Evolutionary conservation across 2,797 vertebrate species (phyloP).

Genomic region (Sarcophilus harrisii): DNA sequence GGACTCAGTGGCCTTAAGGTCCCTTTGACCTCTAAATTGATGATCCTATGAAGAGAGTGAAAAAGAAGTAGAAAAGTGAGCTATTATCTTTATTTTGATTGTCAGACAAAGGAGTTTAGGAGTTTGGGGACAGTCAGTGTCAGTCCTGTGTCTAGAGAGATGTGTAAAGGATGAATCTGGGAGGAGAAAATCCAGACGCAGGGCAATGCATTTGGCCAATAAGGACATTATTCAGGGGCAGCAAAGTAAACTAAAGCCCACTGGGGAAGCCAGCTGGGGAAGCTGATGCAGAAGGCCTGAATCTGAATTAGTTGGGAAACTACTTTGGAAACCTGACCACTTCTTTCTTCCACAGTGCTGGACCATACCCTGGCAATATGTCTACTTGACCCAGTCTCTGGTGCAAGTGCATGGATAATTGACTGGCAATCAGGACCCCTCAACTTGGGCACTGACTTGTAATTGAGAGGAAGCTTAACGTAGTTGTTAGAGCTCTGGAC

Average conservation of each 20-base stretch:
- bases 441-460: neutral
- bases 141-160: neutral
- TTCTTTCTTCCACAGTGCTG: neutral
- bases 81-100: neutral
- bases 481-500: neutral
- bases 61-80: neutral
- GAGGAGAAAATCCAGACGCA: neutral
- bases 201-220: neutral
- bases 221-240: neutral
- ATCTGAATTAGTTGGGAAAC: neutral
- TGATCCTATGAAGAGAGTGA: neutral
- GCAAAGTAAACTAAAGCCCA: neutral
- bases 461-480: neutral
- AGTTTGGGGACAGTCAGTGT: neutral
- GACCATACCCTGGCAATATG: neutral
- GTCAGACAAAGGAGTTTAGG: neutral
- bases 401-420: neutral
- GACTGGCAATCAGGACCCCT: neutral
- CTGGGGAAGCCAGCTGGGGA: neutral
- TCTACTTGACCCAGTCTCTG: neutral
- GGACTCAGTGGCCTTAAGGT: neutral
- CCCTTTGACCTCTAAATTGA: neutral
- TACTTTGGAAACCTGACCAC: neutral
- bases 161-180: fast-evolving
- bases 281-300: neutral